Conservation (phyloP, 2,888 invertebrate genomes). For the Dynastes maya region DNA sequence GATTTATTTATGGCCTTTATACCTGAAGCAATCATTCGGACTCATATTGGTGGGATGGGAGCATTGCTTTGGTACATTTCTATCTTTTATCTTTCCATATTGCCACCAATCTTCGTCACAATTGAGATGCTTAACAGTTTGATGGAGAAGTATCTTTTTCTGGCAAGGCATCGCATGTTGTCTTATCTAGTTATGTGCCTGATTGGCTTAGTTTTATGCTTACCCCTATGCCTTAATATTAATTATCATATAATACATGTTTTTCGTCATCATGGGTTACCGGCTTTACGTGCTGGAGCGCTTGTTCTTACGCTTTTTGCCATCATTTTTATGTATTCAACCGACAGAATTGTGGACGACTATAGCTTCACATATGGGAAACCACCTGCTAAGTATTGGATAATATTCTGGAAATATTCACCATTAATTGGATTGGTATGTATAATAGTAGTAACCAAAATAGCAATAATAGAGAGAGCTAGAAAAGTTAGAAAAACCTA, state of each 20-base stretch:
- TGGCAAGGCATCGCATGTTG: conserved; percentile 45
- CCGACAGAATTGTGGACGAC: conserved; percentile 52
- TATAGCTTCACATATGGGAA: conserved; percentile 53
- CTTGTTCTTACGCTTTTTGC: conserved; percentile 46
- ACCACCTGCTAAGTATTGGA: conserved; percentile 50
- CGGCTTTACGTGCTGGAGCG: conserved; percentile 32
- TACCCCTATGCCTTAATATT: conserved; percentile 30
- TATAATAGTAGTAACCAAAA: background rate
- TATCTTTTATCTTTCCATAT: conserved; percentile 39
- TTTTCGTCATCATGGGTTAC: conserved; percentile 48
- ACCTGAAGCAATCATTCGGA: conserved; percentile 50
- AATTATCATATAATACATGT: conserved; percentile 43
- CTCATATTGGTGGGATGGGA: conserved; percentile 20
- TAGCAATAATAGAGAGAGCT: too few relatives aligned
- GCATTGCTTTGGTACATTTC: conserved; percentile 51
- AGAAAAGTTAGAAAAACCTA: too few relatives aligned
- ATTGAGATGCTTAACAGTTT: conserved; percentile 48
- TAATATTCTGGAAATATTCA: conserved; percentile 50
- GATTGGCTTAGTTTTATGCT: conserved; percentile 13
- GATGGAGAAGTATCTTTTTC: conserved; percentile 43
- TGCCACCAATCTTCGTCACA: conserved; percentile 39
- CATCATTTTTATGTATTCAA: conserved; percentile 53
- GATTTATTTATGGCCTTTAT: conserved; percentile 51
- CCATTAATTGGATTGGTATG: conserved; percentile 51
- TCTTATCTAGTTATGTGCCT: conserved; percentile 43